phyloP scores from a whole-genome alignment of 2,888 invertebrate genomes.

The Aquatica leii region DNA sequence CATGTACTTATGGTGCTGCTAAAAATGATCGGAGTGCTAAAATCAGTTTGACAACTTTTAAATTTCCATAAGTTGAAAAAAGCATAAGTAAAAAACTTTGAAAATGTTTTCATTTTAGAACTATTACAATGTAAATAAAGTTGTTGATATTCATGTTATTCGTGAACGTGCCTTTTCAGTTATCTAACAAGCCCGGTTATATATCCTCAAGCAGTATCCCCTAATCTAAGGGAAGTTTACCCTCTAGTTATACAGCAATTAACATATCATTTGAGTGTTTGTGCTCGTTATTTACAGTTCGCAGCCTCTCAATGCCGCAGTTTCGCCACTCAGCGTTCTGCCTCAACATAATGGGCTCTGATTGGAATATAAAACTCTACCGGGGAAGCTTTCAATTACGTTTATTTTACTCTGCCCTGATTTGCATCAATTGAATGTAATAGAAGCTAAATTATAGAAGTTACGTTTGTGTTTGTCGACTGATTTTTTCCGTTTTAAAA shows the following conservation, averaged over 20 bases:
- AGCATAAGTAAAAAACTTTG: background rate
- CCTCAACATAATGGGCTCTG: slow-evolving; percentile 52
- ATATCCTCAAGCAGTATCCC: slow-evolving; percentile 47
- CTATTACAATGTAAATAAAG: slow-evolving; percentile 49
- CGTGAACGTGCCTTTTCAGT: slow-evolving; percentile 58
- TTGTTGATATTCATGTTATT: slow-evolving; percentile 57
- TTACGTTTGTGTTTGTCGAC: slow-evolving; percentile 30
- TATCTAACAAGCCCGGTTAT: slow-evolving; percentile 53
- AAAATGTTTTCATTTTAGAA: slow-evolving; percentile 32
- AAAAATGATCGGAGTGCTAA: no score
- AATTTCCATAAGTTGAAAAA: slow-evolving; percentile 17
- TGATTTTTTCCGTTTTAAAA: slow-evolving; percentile 32
- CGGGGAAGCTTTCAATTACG: slow-evolving; percentile 53
- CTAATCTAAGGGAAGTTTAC: slow-evolving; percentile 50
- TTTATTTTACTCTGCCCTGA: slow-evolving; percentile 50
- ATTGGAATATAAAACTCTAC: slow-evolving; percentile 51
- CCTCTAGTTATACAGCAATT: slow-evolving; percentile 57
- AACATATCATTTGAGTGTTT: slow-evolving; percentile 58
- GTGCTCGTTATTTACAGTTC: slow-evolving; percentile 52
- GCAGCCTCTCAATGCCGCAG: slow-evolving; percentile 49
- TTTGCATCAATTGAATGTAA: slow-evolving; percentile 50
- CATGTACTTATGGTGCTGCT: no score
- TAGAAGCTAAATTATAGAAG: slow-evolving; percentile 47
- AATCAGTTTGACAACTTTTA: slow-evolving; percentile 13
- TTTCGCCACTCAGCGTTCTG: slow-evolving; percentile 35